phyloP scores from a whole-genome alignment of 2,113 vertebrate genomes.

The Acrocephalus arundinaceus region DNA sequence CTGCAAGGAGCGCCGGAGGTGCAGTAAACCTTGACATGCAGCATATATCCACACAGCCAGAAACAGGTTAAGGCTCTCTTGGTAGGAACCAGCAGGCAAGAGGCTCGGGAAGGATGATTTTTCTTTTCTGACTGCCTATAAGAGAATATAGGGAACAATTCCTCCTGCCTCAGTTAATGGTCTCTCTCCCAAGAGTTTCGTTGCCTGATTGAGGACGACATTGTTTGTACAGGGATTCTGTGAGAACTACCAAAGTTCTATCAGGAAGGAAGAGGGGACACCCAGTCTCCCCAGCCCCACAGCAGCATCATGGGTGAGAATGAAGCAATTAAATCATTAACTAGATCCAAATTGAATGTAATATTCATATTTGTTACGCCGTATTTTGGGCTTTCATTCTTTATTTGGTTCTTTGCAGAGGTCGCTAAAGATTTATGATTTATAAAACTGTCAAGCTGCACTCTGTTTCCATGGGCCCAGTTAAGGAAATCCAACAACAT shows the following conservation, averaged over 20 bases:
- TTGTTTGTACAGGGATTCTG: background rate
- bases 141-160: constrained; percentile 18
- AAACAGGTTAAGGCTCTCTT: constrained; percentile 48
- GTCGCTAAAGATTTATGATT: background rate
- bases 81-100: constrained; percentile 27
- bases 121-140: constrained; percentile 46
- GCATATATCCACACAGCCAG: constrained; percentile 1
- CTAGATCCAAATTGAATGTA: background rate
- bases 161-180: constrained; percentile 40
- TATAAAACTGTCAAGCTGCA: background rate
- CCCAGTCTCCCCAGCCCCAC: background rate
- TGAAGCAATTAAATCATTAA: background rate
- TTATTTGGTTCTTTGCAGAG: background rate
- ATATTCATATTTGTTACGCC: background rate
- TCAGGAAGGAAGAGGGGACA: background rate
- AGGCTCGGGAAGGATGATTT: constrained; percentile 27
- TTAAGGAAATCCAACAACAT: background rate
- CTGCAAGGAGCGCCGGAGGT: background rate
- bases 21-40: background rate
- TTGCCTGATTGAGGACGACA: background rate
- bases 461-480: background rate
- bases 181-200: background rate
- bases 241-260: background rate
- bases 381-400: background rate
- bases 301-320: background rate